These are phyloP conservation scores for Sciurus vulgaris DNA, from an alignment of 2,797 vertebrate genomes.

Conservation along the genomic window DNA sequence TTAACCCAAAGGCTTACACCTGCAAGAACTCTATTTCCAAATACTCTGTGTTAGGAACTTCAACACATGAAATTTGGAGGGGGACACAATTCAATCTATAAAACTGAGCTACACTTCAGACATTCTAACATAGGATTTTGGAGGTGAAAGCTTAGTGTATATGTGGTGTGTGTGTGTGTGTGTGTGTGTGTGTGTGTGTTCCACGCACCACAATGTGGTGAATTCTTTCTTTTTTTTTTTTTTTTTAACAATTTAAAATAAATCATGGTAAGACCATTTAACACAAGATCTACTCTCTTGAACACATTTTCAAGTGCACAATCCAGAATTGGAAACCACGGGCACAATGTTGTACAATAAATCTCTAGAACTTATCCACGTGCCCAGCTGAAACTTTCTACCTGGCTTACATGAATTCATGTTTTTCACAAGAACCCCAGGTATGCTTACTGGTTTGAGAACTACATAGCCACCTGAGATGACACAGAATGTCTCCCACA, in stretches of 20 bases:
- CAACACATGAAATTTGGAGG: not conserved
- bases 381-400: not conserved
- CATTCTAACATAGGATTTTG: not conserved
- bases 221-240: not conserved
- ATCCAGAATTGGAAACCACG: not conserved
- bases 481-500: not conserved
- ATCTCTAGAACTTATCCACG: not conserved
- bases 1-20: not conserved
- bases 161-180: not conserved
- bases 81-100: not conserved
- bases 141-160: not conserved
- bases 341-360: rapidly evolving
- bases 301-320: not conserved
- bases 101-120: not conserved
- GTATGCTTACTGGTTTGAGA: conserved; percentile 12
- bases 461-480: not conserved
- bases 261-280: not conserved
- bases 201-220: not conserved
- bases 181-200: not conserved
- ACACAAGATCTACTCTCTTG: not conserved
- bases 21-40: not conserved
- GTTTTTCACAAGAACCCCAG: not conserved
- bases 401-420: not conserved
- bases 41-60: not conserved
- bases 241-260: not conserved